phyloP scores from a whole-genome alignment of 2,797 vertebrate genomes.

The Odontamblyopus lacepedii region DNA sequence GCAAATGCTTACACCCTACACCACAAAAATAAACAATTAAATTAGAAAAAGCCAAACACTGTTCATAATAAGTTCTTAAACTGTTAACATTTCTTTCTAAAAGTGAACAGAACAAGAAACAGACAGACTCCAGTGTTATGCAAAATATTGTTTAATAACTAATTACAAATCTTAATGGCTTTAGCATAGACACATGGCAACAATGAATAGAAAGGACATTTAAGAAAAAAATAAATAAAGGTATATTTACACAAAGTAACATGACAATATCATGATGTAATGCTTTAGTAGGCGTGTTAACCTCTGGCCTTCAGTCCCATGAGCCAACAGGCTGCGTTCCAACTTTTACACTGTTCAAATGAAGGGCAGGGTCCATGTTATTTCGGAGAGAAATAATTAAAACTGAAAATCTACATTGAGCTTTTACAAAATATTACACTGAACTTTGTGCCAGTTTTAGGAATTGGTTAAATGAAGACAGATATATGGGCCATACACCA shows the following conservation, averaged over 20 bases:
- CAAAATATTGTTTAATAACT: conserved; percentile 76
- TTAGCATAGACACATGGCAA: conserved; percentile 76
- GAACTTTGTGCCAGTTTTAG: not conserved
- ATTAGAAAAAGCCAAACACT: no score
- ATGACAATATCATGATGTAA: conserved; percentile 29
- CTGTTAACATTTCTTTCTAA: no score
- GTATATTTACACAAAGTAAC: conserved; percentile 70
- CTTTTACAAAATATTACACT: not conserved
- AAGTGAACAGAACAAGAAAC: conserved; percentile 15
- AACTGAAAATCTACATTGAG: no score
- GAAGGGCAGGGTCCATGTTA: not conserved
- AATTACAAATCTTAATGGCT: conserved; percentile 80
- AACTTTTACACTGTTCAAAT: not conserved
- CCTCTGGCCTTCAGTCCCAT: conserved; percentile 32
- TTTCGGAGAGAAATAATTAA: no score
- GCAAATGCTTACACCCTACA: no score
- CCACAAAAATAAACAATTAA: no score
- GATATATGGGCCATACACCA: not conserved
- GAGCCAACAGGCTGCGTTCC: not conserved
- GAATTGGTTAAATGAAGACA: not conserved
- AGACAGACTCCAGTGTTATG: conserved; percentile 57
- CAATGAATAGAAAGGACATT: conserved; percentile 72
- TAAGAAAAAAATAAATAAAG: conserved; percentile 80
- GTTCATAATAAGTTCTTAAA: no score
- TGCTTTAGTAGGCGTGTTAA: not conserved